Base-by-base conservation (phyloP, 1,140 invertebrate species). In the Anagrus nilaparvatae region DNA sequence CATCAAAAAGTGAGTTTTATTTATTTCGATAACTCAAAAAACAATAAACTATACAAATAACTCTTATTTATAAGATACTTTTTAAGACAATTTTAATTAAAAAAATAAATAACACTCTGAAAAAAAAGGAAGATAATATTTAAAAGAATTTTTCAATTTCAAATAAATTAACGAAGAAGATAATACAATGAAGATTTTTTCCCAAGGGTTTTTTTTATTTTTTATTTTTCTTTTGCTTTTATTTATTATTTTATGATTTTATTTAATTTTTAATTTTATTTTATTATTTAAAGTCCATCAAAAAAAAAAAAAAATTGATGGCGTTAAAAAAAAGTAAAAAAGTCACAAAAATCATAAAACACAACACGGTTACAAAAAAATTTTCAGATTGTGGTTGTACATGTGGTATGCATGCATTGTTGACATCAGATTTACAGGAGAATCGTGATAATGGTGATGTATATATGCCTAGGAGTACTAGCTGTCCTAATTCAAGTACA, bases 1-100 rank as follows among this genome's bases (percentile, higher is more conserved):
- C 92, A 14, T 88, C 85, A 32, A 92, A 90, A 79, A 94, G 90
- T 91, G 75, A 87, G 87, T 83, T 47, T 13, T 28, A 17, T 2
- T 12, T 31, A 1, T 31, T 25, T 42, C 5, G 14, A 16, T 25
- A 13, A 13, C n/a, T n/a, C n/a, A n/a, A n/a, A n/a, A n/a, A n/a
- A n/a, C n/a, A n/a, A n/a, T n/a, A n/a, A n/a, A n/a, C n/a, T n/a
- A n/a, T n/a, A n/a, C n/a, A n/a, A n/a, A n/a, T n/a, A n/a, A n/a
- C n/a, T n/a, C n/a, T n/a, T n/a, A n/a, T n/a, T n/a, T n/a, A n/a
- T n/a, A n/a, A n/a, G n/a, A n/a, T n/a, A n/a, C n/a, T n/a, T n/a
- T n/a, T n/a, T n/a, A n/a, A n/a, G n/a, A n/a, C n/a, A n/a, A n/a
- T n/a, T n/a, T n/a, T n/a, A n/a, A n/a, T n/a, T n/a, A n/a, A n/a